Evolutionary conservation across 2,797 vertebrate genomes (phyloP).

Genomic region (Dicrostonyx torquatus): DNA sequence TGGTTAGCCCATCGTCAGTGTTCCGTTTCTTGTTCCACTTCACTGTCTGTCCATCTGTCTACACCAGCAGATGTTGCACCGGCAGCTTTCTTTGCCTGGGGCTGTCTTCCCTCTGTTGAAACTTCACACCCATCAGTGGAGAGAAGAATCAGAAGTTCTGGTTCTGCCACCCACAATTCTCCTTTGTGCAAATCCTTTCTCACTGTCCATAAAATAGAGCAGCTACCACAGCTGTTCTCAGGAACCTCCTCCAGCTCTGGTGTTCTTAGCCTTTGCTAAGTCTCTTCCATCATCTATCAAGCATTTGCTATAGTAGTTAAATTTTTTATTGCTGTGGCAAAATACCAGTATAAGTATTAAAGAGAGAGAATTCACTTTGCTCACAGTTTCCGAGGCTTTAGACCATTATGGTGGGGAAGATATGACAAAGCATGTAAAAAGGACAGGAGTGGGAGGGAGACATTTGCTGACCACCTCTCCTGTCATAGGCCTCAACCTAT

Average conservation of each 20-base stretch:
- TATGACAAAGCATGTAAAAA: too few relatives aligned
- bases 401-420: background rate
- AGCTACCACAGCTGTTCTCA: conserved; percentile 15
- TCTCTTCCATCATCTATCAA: conserved; percentile 44
- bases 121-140: background rate
- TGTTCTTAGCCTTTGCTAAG: background rate
- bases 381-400: background rate
- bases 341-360: background rate
- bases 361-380: background rate
- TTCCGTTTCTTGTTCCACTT: conserved; percentile 64
- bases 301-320: background rate
- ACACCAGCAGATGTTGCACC: conserved; percentile 44
- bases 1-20: conserved; percentile 30
- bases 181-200: conserved; percentile 55
- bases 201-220: conserved; percentile 39
- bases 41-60: conserved; percentile 67
- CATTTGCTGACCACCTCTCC: background rate
- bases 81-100: conserved; percentile 55
- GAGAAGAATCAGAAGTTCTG: background rate
- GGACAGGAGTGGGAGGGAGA: background rate
- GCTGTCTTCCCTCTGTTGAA: conserved; percentile 45
- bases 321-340: background rate
- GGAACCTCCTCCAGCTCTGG: background rate
- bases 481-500: background rate
- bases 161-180: conserved; percentile 29